These are phyloP conservation scores for Goniozus legneri DNA, from an alignment of 1,140 invertebrate species.

Conservation along the genomic window DNA sequence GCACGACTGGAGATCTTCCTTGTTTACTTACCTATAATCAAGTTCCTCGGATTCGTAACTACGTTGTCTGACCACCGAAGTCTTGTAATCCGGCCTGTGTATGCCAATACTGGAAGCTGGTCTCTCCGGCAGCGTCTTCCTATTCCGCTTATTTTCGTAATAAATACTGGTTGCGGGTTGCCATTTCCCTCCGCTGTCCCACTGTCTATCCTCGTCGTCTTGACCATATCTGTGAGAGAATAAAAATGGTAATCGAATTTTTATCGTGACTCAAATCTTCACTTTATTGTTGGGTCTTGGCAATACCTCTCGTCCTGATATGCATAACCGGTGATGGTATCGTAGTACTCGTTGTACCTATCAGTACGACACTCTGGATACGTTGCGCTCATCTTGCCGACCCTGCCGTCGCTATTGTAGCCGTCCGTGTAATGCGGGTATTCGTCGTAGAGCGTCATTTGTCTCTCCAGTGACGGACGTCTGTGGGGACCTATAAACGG, in stretches of 20 bases:
- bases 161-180: slow-evolving; percentile 36
- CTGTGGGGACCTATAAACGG: slow-evolving; percentile 52
- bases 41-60: slow-evolving; percentile 49
- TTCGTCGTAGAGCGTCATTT: slow-evolving; percentile 76
- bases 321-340: slow-evolving; percentile 47
- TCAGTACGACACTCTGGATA: slow-evolving; percentile 47
- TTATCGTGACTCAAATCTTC: too few species aligned
- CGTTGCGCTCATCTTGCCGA: slow-evolving; percentile 42
- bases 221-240: slow-evolving; percentile 54
- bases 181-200: slow-evolving; percentile 64
- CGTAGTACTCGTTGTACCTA: slow-evolving; percentile 50
- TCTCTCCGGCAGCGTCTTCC: slow-evolving; percentile 49
- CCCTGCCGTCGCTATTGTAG: slow-evolving; percentile 34
- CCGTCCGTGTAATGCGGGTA: slow-evolving; percentile 45
- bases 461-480: slow-evolving; percentile 74
- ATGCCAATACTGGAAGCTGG: slow-evolving; percentile 48
- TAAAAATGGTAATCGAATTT: slow-evolving; percentile 4
- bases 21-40: slow-evolving; percentile 36
- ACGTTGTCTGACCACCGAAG: slow-evolving; percentile 43
- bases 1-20: background rate
- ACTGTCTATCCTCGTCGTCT: slow-evolving; percentile 66
- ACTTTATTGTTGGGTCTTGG: background rate
- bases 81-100: slow-evolving; percentile 41
- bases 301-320: slow-evolving; percentile 56
- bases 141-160: slow-evolving; percentile 46